Base-by-base conservation (phyloP, 2,888 invertebrate genomes). In the Tenodera sinensis region DNA sequence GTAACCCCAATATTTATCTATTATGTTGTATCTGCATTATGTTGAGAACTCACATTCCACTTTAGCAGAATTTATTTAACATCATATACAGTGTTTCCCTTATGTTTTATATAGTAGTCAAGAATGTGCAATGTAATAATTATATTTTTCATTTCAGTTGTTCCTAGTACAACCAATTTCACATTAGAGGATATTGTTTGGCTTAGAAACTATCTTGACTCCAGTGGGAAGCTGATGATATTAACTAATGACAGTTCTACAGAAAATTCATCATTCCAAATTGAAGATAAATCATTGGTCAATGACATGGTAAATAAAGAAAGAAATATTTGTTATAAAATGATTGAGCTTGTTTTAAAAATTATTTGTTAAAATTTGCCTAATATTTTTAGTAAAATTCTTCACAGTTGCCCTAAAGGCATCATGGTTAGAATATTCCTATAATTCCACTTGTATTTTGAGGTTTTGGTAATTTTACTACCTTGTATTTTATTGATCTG, bases 131-230 rank as follows among this genome's bases (percentile, higher is more conserved):
- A 42, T 42, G 42, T 42, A 28, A 28, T 83, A 7, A 28, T 28
- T 27, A 83, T 27, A 47, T 85, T 85, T 85, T 84, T 30, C 12
- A 14, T 28, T 87, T n/a, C 34, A 82, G 87, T n/a, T 83, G 7
- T 85, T 12, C 47, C 83, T 15, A n/a, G 28, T 8, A 9, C 28
- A 3, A 34, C 34, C 4, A 88, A 87, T 20, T 83, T n/a, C 30
- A 84, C 89, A 28, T 85, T 89, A 42, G 84, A 27, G 28, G 84
- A 84, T n/a, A 30, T 89, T 1, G 9, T 47, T 25, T 89, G 89
- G 89, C 88, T 89, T 9, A 20, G 47, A n/a, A 81, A 88, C 28
- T 88, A 88, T 25, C 84, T 89, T 3, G 88, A 88, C 82, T 84
- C 89, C 27, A 82, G 42, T 20, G 83, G 81, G 3, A 83, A 28